Base-by-base conservation (phyloP, 2,888 invertebrate species). In the Hyposoter dolosus region DNA sequence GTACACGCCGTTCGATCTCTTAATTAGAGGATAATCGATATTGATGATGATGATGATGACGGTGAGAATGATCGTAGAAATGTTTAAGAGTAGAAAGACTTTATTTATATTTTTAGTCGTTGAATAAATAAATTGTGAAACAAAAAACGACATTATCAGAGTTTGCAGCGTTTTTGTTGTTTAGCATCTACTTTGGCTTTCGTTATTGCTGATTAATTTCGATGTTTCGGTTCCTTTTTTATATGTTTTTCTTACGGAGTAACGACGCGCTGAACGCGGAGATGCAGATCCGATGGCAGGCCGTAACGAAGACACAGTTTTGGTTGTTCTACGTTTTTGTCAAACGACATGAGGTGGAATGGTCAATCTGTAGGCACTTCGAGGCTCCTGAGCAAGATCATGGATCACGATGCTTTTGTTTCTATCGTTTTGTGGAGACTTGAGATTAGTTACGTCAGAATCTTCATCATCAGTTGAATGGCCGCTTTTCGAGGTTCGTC, bases 381-480 rank as follows among this genome's bases (percentile, higher is more conserved):
- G 90, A 3, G 93, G 93, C 76, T 93, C 93, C 15, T 88, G 89
- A 12, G 89, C 85, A 71, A 93, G 88, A 75, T 91, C 91, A 19
- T 88, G 90, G 72, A 93, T 91, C 9, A 90, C 84, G 40, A 90
- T 88, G 56, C 80, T 63, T 28, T 77, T 75, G 53, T 85, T 76
- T 3, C 40, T 53, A 32, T 47, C 69, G 43, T 50, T 63, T 40
- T 78, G 68, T 5, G 17, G 3, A 35, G n/a, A 23, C 23, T 5
- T 19, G 69, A 80, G n/a, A 68, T 65, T 82, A 76, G 87, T 83
- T 1, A 89, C 45, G 28, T 93, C 93, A 4, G 95, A 95, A 88
- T 94, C 94, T 84, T 95, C 94, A 93, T 95, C 93, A 91, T 94
- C 90, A 90, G 94, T 90, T 91, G 94, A 92, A 89, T 94, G 91